Evolutionary conservation across 2,888 invertebrate species (phyloP).

Genomic region (Plebejus anna): DNA sequence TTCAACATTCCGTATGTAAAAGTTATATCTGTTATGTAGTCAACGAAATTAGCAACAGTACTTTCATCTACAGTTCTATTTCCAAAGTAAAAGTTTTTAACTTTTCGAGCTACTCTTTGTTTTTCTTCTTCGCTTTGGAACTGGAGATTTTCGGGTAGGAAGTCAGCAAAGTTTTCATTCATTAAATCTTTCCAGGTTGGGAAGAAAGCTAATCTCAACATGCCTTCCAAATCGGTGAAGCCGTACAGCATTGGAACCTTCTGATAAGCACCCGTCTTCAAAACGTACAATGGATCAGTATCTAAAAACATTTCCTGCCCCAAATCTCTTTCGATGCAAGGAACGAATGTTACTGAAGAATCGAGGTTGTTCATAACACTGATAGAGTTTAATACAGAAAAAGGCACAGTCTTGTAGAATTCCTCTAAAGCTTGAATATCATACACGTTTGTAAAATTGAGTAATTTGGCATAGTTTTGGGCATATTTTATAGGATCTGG

Average conservation of each 20-base stretch:
- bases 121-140: conserved; percentile 47
- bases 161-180: conserved; percentile 53
- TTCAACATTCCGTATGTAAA: conserved; percentile 45
- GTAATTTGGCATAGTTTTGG: conserved; percentile 44
- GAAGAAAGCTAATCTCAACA: conserved; percentile 41
- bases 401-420: conserved; percentile 49
- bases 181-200: conserved; percentile 46
- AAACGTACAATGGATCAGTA: conserved; percentile 48
- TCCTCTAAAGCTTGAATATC: conserved; percentile 49
- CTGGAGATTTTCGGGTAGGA: conserved; percentile 50
- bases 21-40: conserved; percentile 56
- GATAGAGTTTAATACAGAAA: conserved; percentile 42
- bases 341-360: conserved; percentile 40
- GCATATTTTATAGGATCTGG: conserved; percentile 51
- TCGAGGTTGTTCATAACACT: conserved; percentile 34
- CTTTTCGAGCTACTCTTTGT: conserved; percentile 42
- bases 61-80: conserved; percentile 41
- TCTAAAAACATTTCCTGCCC: conserved; percentile 46
- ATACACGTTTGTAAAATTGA: conserved; percentile 45
- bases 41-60: conserved; percentile 34
- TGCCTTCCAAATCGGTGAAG: conserved; percentile 49
- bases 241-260: conserved; percentile 51
- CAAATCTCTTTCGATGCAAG: conserved; percentile 47
- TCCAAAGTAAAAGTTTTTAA: conserved; percentile 49
- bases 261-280: conserved; percentile 42